These are phyloP conservation scores for Bryconaethiops microstoma DNA, from an alignment of 2,797 vertebrate genomes.

Conservation along the genomic window DNA sequence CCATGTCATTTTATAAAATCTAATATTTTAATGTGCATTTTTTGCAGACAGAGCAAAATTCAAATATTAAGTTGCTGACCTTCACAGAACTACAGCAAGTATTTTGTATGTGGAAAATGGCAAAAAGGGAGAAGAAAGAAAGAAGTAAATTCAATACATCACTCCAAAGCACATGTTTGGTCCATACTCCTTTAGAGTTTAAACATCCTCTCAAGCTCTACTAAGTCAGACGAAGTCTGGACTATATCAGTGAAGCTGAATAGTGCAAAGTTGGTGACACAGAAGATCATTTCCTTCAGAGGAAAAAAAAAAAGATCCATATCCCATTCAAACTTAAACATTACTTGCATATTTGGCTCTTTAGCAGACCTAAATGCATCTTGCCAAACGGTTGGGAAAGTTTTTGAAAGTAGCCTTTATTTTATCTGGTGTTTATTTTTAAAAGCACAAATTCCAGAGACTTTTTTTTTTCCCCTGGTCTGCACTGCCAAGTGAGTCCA, in stretches of 20 bases:
- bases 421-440: constrained; percentile 79
- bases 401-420: constrained; percentile 72
- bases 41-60: neutral
- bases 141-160: neutral
- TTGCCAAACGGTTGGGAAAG: constrained; percentile 64
- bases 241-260: neutral
- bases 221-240: neutral
- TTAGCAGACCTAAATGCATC: constrained; percentile 63
- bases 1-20: no score
- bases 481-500: constrained; percentile 63
- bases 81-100: neutral
- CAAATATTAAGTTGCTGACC: neutral
- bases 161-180: neutral
- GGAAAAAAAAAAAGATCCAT: constrained; percentile 20
- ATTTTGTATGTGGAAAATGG: neutral
- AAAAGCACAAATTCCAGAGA: constrained; percentile 68
- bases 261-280: neutral
- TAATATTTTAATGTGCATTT: neutral
- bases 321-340: constrained; percentile 63
- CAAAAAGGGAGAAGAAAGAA: neutral
- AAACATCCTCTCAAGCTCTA: neutral
- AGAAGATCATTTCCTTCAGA: constrained; percentile 4
- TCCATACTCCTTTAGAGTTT: neutral
- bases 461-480: constrained; percentile 45
- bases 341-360: constrained; percentile 73